A percentile compares a stretch with the other conserved stretches of the same genome.
phyloP scores from a whole-genome alignment of 2,797 vertebrate genomes.

The Orientallactaga sibirica region DNA sequence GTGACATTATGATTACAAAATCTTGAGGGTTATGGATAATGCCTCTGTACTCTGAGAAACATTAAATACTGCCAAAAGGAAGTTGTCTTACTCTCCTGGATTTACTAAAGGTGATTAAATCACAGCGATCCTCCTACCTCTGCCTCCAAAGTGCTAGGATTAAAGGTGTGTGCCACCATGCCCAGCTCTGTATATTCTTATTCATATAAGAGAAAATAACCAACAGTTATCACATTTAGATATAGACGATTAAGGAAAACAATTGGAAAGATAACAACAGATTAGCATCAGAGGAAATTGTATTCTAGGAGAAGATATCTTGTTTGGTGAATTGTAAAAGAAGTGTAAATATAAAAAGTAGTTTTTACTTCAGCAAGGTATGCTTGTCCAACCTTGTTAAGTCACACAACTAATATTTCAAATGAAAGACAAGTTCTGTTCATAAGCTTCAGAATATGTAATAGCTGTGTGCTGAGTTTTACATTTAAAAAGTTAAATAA shows the following conservation, averaged over 20 bases:
- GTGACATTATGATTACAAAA: not conserved
- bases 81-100: not conserved
- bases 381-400: conserved; percentile 25
- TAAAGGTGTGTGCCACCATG: too few species aligned
- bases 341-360: conserved; percentile 23
- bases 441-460: not conserved
- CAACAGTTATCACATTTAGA: not conserved
- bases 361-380: conserved; percentile 28
- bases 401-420: conserved; percentile 36
- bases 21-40: not conserved
- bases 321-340: not conserved
- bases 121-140: too few species aligned
- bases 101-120: not conserved
- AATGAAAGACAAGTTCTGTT: not conserved
- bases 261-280: not conserved
- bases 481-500: not conserved
- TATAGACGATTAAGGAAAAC: not conserved
- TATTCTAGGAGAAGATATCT: not conserved
- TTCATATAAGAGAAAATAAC: not conserved
- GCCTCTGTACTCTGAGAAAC: not conserved
- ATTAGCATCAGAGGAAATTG: conserved; percentile 37
- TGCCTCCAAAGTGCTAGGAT: too few species aligned
- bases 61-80: not conserved
- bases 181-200: not conserved
- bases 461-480: not conserved